Conservation (phyloP, 2,113 vertebrate genomes). For the Etheostoma cragini region DNA sequence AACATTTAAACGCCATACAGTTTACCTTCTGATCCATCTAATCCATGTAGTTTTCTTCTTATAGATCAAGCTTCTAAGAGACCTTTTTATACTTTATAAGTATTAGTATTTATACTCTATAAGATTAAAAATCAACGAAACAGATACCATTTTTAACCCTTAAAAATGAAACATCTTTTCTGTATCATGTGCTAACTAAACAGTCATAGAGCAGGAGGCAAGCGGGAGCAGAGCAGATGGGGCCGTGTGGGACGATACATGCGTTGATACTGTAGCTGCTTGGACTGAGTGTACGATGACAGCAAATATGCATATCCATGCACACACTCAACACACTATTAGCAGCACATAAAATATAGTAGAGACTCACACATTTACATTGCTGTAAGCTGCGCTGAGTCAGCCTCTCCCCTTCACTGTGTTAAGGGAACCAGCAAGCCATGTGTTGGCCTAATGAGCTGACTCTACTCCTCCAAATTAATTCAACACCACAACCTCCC, state of each 20-base stretch:
- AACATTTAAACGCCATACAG: not conserved
- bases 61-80: not conserved
- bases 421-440: slow-evolving; percentile 37
- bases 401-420: slow-evolving; percentile 37
- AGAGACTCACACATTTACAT: slow-evolving; percentile 5
- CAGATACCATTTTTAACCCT: not conserved
- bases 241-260: slow-evolving; percentile 50
- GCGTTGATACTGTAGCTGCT: slow-evolving; percentile 25
- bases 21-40: not conserved
- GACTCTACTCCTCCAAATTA: slow-evolving; percentile 24
- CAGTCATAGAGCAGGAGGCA: slow-evolving; percentile 22
- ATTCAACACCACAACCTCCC: slow-evolving; percentile 71
- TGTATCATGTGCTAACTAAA: not conserved
- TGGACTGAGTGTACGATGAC: slow-evolving; percentile 23
- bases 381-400: slow-evolving; percentile 43
- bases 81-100: no score
- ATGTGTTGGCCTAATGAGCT: slow-evolving; percentile 76
- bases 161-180: not conserved
- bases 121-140: not conserved
- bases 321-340: slow-evolving; percentile 2
- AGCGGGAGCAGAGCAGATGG: slow-evolving; percentile 62
- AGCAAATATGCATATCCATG: slow-evolving; percentile 46
- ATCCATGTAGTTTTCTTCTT: not conserved
- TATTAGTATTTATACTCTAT: no score
- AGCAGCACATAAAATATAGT: not conserved